Evolutionary conservation across 2,888 invertebrate species (phyloP), one percentile per base, ranked within the genome.

Genomic region (Dichetophora obliterata): DNA sequence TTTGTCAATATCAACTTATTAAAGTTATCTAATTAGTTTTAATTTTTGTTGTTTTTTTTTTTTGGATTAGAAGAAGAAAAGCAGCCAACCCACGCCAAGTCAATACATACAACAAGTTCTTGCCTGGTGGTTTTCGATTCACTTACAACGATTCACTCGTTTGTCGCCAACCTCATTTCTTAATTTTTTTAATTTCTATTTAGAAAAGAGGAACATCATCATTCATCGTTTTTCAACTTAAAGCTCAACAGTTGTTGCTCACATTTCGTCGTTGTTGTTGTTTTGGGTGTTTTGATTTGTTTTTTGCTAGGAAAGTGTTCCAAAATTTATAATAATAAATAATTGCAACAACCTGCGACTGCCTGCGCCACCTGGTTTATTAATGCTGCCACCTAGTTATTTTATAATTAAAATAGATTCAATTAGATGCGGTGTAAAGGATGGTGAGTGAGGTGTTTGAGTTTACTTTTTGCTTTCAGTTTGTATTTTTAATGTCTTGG

Each of bases 121-220:
- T 27, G 27, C 57, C 0, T 11, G 11, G 43, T 43, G 43, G 11
- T 43, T 11, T 14, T 43, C 43, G 43, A 43, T 43, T 43, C 24
- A 22, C 11, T 11, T 59, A 63, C 27, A 14, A 48, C 27, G 22
- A 48, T 50, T 31, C 48, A 22, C 50, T 50, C 48, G 43, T 68
- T 50, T 19, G 48, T 48, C 72, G 27, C 9, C 72, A 73, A 73
- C 72, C 72, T 27, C 61, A 61, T 61, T 61, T 73, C 63, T 48
- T 34, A 70, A 34, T 72, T 61, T 61, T 37, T 48, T 61, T 61
- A 14, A n/a, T 50, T 61, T 61, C 27, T 27, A 37, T 27, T 50
- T 22, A 43, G 22, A 48, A 37, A 72, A 61, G 22, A 34, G 19
- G 27, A 27, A 59, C 59, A 59, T 27, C 16, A 34, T 70, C 70